Conservation (phyloP, 2,888 invertebrate genomes). For the Lepas anatifera region DNA sequence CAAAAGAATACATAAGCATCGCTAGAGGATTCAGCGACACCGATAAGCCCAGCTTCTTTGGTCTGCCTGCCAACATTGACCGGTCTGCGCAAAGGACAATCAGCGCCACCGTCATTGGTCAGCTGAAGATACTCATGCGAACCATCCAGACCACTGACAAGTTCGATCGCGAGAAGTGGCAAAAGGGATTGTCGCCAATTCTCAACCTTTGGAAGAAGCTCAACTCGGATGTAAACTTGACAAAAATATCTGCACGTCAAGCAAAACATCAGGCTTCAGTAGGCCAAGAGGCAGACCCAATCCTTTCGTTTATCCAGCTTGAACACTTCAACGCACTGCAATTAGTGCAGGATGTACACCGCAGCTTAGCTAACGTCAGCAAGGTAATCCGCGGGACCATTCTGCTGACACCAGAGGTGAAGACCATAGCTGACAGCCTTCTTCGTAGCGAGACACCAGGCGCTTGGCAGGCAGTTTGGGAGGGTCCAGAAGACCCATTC, state of each 20-base stretch:
- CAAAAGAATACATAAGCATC: slow-evolving; percentile 51
- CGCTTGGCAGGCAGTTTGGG: slow-evolving; percentile 54
- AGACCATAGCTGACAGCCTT: slow-evolving; percentile 36
- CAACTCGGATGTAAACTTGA: slow-evolving; percentile 30
- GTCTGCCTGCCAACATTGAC: slow-evolving; percentile 75
- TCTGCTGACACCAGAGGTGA: slow-evolving; percentile 39
- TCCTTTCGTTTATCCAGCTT: slow-evolving; percentile 48
- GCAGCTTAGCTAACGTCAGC: slow-evolving; percentile 45
- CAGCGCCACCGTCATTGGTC: slow-evolving; percentile 44
- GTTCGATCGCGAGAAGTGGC: slow-evolving; percentile 44
- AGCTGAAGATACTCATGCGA: slow-evolving; percentile 43
- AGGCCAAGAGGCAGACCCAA: slow-evolving; percentile 29
- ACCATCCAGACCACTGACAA: slow-evolving; percentile 35
- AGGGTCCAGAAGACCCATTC: slow-evolving; percentile 48
- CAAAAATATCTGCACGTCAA: not conserved
- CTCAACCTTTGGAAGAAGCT: slow-evolving; percentile 72
- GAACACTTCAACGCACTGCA: slow-evolving; percentile 48
- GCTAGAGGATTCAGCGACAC: slow-evolving; percentile 55
- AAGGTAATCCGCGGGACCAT: slow-evolving; percentile 47
- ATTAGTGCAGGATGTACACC: slow-evolving; percentile 49
- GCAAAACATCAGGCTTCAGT: not conserved
- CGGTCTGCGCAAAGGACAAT: slow-evolving; percentile 66
- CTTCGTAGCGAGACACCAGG: slow-evolving; percentile 47
- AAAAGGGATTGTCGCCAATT: slow-evolving; percentile 51
- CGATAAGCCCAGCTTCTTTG: slow-evolving; percentile 63